Evolutionary conservation across 2,113 vertebrate genomes (phyloP), one percentile per base, ranked within the genome.

Genomic region (Sminthopsis crassicaudata): DNA sequence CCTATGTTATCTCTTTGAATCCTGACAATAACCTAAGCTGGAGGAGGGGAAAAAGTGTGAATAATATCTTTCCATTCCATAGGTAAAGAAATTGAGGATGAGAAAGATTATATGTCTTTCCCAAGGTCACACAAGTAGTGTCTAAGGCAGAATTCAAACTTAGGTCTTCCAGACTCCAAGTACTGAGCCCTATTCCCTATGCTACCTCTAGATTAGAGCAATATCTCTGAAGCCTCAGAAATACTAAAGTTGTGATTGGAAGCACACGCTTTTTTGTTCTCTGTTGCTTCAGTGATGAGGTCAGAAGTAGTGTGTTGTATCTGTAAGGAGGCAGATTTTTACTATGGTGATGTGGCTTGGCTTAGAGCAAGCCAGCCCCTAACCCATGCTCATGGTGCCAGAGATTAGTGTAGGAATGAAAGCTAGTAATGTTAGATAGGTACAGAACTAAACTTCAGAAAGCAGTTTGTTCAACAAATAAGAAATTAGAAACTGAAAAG

Each of bases 401-500:
- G 12, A 3, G 11, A 12, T 12, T 1, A 67, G 36, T 36, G 30
- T 42, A 19, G 30, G 46, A 14, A 60, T 48, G 96, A 46, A 96
- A 92, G 53, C 53, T 84, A 22, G 11, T 36, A 3, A 42, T 91
- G 46, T 22, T 12, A 1, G 48, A 36, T 8, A 93, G 57, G 42
- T 93, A 14, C 11, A 60, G 94, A 91, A 94, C 19, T 50, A 14
- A 46, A 11, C 0, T 89, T 92, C 42, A 53, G 8, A 27, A 30
- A 8, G 24, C 26, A 67, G 46, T 96, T 91, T 53, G 26, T 95
- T 84, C 30, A 24, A 12, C 51, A 96, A 89, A 91, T 46, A 46
- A 36, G 51, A 93, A 92, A 94, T 93, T 52, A 94, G 90, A 94
- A 95, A 96, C 89, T 24, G 30, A 2, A 3, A 50, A 23, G 0